Base-by-base conservation (phyloP, 1,140 invertebrate species). In the Calycopis cecrops region DNA sequence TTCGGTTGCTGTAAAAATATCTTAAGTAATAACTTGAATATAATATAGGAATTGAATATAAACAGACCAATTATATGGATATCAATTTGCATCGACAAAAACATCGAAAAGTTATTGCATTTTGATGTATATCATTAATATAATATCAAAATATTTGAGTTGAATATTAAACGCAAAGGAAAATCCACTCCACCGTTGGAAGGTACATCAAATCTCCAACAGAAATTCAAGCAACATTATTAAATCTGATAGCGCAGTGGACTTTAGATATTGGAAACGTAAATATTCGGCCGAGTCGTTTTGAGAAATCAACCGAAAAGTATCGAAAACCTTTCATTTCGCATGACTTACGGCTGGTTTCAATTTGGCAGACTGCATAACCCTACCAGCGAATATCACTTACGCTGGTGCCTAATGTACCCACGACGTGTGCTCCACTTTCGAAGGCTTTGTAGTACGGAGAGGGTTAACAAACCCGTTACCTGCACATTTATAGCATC, bases 381-480 rank as follows among this genome's bases (percentile, higher is more conserved):
- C 57, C 60, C 66, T 71, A 79, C 76, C 81, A 76, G 76, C 71
- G 74, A 83, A 85, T 79, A 77, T 65, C 73, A 79, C 72, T 73
- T 68, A 59, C 60, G 55, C 58, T 61, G 47, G 60, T 53, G 34
- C 52, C 59, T 63, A 65, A 64, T 67, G 57, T 63, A 69, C 47
- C 49, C 34, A 47, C 44, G 42, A 54, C 38, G 33, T 44, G 38
- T 33, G 52, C 49, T 18, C 17, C 16, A 21, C 38, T 54, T 54
- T 54, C 17, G 40, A 9, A 44, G 40, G 40, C 40, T 44, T 44
- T 44, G 40, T 44, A 16, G 40, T 44, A 44, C 40, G 40, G 6
- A 28, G 21, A 28, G 21, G 21, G 21, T 44, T 44, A 44, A 44
- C 21, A 6, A 28, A 28, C 40, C 14, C 16, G 40, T 16, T 44